Base-by-base conservation (phyloP, 2,797 vertebrate species). In the Sciaenops ocellatus region DNA sequence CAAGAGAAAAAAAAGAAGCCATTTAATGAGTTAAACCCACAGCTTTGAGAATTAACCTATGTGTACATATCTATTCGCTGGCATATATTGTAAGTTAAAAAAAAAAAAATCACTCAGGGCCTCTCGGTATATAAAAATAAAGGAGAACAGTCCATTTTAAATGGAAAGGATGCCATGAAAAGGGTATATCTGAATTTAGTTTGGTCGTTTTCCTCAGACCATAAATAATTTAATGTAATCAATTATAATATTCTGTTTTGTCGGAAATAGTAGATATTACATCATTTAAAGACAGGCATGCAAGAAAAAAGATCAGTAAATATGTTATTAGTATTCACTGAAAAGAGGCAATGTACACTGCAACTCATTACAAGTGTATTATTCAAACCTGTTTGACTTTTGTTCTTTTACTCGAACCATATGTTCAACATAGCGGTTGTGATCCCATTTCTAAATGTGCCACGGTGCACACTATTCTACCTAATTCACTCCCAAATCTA, bases 41-140 rank as follows among this genome's bases (percentile, higher is more conserved):
- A 96, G 94, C 95, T 96, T 95, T 95, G 94, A 95, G 94, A 95
- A 94, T 92, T 94, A 95, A 94, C 94, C 92, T 94, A 93, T 94
- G 94, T 96, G 95, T 95, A 96, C 94, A 96, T 96, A 96, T 95
- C 94, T 95, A 94, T 95, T 95, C 88, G 94, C 95, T 95, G 94
- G 95, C 95, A 93, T 96, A 96, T 96, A 95, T 96, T 94, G 94
- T 96, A 93, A 92, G 93, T 95, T 91, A 84, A 89, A 84, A 87
- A 86, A 87, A 86, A 89, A 89, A 92, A 90, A 87, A 94, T 91
- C 92, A 94, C 96, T 96, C 96, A 96, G 96, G 96, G 95, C 95
- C 95, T 96, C 95, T 95, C 89, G 78, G 91, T 95, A 95, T 94
- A 93, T 93, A 87, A 93, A 94, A 94, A 94, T 86, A 93, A 93